Conservation (phyloP, 2,113 vertebrate genomes). For the Centropus bengalensis region DNA sequence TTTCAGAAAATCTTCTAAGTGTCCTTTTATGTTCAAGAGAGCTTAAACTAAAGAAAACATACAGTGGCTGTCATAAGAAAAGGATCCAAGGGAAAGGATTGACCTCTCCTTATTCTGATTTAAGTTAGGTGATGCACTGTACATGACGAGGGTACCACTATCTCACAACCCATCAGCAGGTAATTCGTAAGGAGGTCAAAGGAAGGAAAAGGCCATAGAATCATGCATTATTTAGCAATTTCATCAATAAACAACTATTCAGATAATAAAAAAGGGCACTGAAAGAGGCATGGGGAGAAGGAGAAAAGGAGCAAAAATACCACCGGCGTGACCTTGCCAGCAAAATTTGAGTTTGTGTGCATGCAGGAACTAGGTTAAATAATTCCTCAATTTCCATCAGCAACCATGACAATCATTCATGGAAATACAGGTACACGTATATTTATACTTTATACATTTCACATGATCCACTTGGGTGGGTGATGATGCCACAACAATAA, state of each 20-base stretch:
- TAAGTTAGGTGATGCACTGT: slow-evolving; percentile 41
- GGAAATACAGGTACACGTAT: neutral
- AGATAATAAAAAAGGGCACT: slow-evolving; percentile 36
- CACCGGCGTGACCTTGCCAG: neutral
- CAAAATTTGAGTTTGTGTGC: neutral
- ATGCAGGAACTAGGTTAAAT: neutral
- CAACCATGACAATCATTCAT: neutral
- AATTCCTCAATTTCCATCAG: neutral
- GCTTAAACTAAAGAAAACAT: neutral
- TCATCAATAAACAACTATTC: slow-evolving; percentile 57
- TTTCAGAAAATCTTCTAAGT: neutral
- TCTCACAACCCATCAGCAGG: slow-evolving; percentile 17
- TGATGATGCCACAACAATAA: neutral
- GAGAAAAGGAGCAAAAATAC: neutral
- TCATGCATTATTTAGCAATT: slow-evolving; percentile 52
- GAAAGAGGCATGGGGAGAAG: neutral
- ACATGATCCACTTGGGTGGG: neutral
- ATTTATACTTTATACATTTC: neutral
- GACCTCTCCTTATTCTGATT: neutral
- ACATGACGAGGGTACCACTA: slow-evolving; percentile 27
- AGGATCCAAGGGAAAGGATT: neutral
- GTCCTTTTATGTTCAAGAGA: neutral
- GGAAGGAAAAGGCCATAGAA: slow-evolving; percentile 27
- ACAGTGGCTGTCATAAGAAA: neutral
- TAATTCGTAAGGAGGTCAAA: slow-evolving; percentile 52